A percentile compares a stretch with the other conserved stretches of the same genome.
Evolutionary conservation across 2,113 vertebrate genomes (phyloP).

Genomic region (Neomonachus schauinslandi): DNA sequence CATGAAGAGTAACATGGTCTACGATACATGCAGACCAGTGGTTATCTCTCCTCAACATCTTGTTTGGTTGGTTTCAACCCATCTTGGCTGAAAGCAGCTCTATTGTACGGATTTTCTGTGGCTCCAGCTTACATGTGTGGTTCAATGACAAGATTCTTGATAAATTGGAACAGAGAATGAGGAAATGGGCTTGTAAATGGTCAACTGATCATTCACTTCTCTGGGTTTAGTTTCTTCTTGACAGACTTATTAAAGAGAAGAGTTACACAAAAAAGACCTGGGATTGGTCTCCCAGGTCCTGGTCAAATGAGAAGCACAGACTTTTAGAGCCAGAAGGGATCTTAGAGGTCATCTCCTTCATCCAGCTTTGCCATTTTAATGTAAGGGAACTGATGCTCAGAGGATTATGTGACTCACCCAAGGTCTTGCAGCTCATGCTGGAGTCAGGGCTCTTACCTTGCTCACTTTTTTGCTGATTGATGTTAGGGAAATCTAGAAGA

Average conservation of each 20-base stretch:
- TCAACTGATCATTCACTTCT: slow-evolving; percentile 53
- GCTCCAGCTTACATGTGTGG: slow-evolving; percentile 42
- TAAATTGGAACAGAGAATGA: slow-evolving; percentile 72
- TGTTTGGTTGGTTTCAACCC: slow-evolving; percentile 49
- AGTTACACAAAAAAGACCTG: slow-evolving; percentile 21
- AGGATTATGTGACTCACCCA: neutral
- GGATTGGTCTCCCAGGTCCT: neutral
- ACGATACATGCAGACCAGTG: neutral
- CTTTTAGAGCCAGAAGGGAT: neutral
- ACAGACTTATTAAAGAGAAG: slow-evolving; percentile 71
- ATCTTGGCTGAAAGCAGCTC: slow-evolving; percentile 60
- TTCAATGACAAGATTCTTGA: slow-evolving; percentile 78
- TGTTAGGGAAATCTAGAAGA: neutral
- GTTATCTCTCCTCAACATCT: slow-evolving; percentile 71
- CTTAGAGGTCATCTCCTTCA: neutral
- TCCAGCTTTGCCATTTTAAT: neutral
- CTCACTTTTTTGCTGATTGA: neutral
- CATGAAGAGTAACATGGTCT: slow-evolving; percentile 34
- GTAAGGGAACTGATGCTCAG: neutral
- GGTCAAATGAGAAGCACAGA: slow-evolving; percentile 2
- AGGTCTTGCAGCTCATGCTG: neutral
- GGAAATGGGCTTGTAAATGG: slow-evolving; percentile 67
- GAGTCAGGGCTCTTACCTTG: neutral
- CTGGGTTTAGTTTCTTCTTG: slow-evolving; percentile 59
- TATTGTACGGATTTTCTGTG: slow-evolving; percentile 60